These are phyloP conservation scores for Tromatobia lineatoria DNA, from an alignment of 2,888 invertebrate species.

Conservation along the genomic window DNA sequence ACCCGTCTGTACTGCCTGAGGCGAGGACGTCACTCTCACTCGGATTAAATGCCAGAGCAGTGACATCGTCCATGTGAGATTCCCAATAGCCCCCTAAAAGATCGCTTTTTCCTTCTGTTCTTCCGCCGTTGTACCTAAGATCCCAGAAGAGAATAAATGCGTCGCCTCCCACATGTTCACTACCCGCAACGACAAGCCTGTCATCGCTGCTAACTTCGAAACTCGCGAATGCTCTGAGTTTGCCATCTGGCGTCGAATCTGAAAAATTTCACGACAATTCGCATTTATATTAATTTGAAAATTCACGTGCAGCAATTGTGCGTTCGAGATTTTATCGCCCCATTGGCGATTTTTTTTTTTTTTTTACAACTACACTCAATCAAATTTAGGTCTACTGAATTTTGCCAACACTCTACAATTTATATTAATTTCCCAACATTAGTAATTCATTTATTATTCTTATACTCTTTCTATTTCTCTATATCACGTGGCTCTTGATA, in stretches of 20 bases:
- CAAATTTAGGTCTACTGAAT: too few relatives aligned
- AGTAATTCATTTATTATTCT: too few relatives aligned
- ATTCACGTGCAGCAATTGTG: too few relatives aligned
- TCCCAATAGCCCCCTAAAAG: slow-evolving; percentile 94
- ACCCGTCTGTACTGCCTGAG: slow-evolving; percentile 93
- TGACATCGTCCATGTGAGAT: slow-evolving; percentile 93
- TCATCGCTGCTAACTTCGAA: slow-evolving; percentile 92
- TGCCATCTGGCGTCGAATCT: slow-evolving; percentile 83
- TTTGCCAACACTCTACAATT: too few relatives aligned
- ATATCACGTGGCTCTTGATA: too few relatives aligned
- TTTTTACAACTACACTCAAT: too few relatives aligned
- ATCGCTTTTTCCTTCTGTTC: slow-evolving; percentile 79
- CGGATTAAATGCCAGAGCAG: slow-evolving; percentile 89
- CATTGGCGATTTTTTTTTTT: too few relatives aligned
- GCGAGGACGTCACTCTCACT: slow-evolving; percentile 89
- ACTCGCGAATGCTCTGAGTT: slow-evolving; percentile 88
- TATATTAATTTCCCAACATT: too few relatives aligned
- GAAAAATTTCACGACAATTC: slow-evolving; percentile 7
- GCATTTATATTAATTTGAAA: neutral
- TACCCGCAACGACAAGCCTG: slow-evolving; percentile 91
- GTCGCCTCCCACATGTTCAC: slow-evolving; percentile 90
- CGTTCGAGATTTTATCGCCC: too few relatives aligned
- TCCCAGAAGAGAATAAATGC: slow-evolving; percentile 94
- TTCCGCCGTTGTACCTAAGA: slow-evolving; percentile 86
- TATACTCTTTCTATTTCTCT: too few relatives aligned